Percentiles rank a stretch among this genome's conserved stretches.
Conservation (phyloP, 2,888 invertebrate species). For the Bombylius major region DNA sequence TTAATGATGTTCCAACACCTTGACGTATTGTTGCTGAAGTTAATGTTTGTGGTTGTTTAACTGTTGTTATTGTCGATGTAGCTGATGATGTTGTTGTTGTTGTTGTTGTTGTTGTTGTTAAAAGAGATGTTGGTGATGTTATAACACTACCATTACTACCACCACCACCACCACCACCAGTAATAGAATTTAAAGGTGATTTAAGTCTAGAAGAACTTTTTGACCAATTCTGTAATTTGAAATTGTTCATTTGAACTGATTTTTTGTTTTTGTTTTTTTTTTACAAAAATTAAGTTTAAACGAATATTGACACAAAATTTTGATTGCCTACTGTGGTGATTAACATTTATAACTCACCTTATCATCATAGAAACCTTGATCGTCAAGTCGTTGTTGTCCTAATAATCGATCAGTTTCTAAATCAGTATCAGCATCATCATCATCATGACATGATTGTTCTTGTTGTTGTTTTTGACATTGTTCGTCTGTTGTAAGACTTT, state of each 20-base stretch:
- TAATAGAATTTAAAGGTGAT: constrained; percentile 14
- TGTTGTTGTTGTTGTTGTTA: constrained; percentile 11
- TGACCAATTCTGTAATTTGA: constrained; percentile 22
- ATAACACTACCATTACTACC: not conserved
- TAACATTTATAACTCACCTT: constrained; percentile 29
- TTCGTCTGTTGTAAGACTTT: constrained; percentile 3
- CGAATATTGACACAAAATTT: not conserved
- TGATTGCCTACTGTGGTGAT: not conserved
- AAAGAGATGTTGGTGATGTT: not conserved
- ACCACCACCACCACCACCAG: not conserved
- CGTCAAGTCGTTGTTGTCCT: constrained; percentile 88
- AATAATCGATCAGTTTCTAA: constrained; percentile 92
- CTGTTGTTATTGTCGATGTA: constrained; percentile 20
- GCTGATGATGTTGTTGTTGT: constrained; percentile 20
- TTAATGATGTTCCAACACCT: constrained; percentile 33
- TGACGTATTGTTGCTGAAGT: constrained; percentile 34
- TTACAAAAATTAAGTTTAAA: not conserved
- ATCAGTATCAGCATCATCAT: constrained; percentile 90
- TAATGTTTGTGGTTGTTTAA: constrained; percentile 25
- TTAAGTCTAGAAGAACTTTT: constrained; percentile 20
- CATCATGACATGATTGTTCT: constrained; percentile 41
- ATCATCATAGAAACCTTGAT: constrained; percentile 77
- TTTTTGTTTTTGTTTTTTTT: too few species aligned
- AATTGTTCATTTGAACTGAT: not conserved
- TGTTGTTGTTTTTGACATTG: constrained; percentile 17